Conservation (phyloP, 1,140 invertebrate species). For the Eumeta japonica region DNA sequence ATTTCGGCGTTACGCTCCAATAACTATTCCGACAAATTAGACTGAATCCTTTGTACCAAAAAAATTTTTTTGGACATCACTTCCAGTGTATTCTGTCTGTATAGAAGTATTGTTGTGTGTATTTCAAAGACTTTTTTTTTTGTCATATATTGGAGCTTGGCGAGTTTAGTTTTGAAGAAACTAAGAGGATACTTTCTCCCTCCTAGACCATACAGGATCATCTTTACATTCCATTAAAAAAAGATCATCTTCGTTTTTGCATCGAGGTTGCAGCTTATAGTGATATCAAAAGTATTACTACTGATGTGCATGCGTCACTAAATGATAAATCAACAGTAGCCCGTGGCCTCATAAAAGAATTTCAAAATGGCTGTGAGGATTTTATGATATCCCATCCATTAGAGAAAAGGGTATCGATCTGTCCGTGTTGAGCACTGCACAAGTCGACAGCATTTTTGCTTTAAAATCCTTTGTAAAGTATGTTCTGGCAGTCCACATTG, state of each 20-base stretch:
- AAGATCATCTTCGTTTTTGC: slow-evolving; percentile 10
- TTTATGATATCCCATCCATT: no score
- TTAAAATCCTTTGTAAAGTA: slow-evolving; percentile 16
- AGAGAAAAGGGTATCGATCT: no score
- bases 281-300: slow-evolving; percentile 13
- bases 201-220: slow-evolving; percentile 9
- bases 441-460: slow-evolving; percentile 28
- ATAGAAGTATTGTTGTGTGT: slow-evolving; percentile 9
- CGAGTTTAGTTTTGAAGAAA: slow-evolving; percentile 1
- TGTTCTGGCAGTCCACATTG: slow-evolving; percentile 18
- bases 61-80: no score
- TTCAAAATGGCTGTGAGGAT: no score
- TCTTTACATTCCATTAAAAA: slow-evolving; percentile 10
- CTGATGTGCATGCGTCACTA: slow-evolving; percentile 12
- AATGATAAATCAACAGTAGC: slow-evolving; percentile 16
- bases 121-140: slow-evolving; percentile 11
- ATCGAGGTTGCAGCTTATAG: slow-evolving; percentile 11
- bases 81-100: no score
- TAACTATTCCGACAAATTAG: no score
- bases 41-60: no score
- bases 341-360: slow-evolving; percentile 13
- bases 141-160: slow-evolving; percentile 6
- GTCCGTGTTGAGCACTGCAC: no score
- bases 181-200: not conserved
- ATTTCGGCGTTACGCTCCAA: no score